These are phyloP conservation scores for Coleophora flavipennella DNA, from an alignment of 2,888 invertebrate genomes.

Conservation along the genomic window DNA sequence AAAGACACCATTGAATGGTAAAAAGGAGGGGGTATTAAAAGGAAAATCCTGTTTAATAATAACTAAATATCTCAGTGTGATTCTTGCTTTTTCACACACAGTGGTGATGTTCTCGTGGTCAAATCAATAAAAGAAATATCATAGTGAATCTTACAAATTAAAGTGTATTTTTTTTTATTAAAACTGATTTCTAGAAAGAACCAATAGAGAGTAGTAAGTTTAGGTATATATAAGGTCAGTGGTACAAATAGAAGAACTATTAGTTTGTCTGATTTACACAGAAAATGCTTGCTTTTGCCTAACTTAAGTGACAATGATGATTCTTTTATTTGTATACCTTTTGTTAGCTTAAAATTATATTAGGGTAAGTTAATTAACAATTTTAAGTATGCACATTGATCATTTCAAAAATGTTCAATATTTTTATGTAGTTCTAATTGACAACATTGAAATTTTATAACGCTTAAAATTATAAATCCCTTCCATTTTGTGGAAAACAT, in stretches of 20 bases:
- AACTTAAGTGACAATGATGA: background rate
- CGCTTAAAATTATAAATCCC: no score
- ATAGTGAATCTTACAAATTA: background rate
- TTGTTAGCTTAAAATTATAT: background rate
- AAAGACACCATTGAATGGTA: background rate
- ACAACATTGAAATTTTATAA: no score
- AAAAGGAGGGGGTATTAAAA: background rate
- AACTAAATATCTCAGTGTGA: slow-evolving; percentile 1
- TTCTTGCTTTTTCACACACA: slow-evolving; percentile 1
- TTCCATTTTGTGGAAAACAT: no score
- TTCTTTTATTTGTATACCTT: background rate
- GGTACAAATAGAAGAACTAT: background rate
- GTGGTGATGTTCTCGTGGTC: background rate
- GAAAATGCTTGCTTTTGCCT: background rate
- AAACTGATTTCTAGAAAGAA: slow-evolving; percentile 4
- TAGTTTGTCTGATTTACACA: background rate
- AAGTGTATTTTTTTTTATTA: slow-evolving; percentile 1
- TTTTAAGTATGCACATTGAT: background rate
- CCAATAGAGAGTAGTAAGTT: slow-evolving; percentile 5
- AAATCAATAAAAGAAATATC: background rate
- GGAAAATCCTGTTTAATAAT: background rate
- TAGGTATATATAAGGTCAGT: slow-evolving; percentile 7
- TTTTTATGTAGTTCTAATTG: no score
- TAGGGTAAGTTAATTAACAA: background rate
- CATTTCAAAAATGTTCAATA: no score